Evolutionary conservation across 1,140 invertebrate genomes (phyloP).

Genomic region (Plodia interpunctella): DNA sequence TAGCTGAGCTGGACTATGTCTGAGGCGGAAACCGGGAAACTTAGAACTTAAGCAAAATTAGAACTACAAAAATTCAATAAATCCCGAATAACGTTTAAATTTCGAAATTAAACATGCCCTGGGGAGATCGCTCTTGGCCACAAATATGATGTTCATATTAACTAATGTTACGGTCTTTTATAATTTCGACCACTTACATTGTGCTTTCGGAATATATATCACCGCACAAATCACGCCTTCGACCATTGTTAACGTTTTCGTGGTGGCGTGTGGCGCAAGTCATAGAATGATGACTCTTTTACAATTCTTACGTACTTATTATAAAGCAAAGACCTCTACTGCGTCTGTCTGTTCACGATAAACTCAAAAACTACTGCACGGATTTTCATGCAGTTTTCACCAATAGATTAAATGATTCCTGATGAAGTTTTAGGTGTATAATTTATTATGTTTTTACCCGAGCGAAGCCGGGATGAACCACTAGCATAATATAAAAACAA

Average conservation of each 20-base stretch:
- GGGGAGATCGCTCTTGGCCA: constrained; percentile 47
- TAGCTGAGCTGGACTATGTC: too few relatives aligned
- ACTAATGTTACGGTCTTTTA: constrained; percentile 60
- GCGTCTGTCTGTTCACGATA: too few relatives aligned
- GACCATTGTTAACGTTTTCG: constrained; percentile 57
- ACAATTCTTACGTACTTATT: too few relatives aligned
- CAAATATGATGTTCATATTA: constrained; percentile 66
- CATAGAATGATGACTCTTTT: constrained; percentile 15
- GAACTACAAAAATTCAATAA: not conserved
- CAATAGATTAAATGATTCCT: too few relatives aligned
- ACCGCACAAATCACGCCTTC: constrained; percentile 60
- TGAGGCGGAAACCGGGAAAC: too few relatives aligned
- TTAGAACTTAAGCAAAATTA: not conserved
- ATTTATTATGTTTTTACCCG: too few relatives aligned
- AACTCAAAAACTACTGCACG: too few relatives aligned
- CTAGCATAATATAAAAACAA: too few relatives aligned
- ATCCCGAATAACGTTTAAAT: not conserved
- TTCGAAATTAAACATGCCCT: constrained; percentile 11
- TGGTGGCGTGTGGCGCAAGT: constrained; percentile 21
- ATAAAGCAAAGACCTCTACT: too few relatives aligned
- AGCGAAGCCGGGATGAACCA: too few relatives aligned
- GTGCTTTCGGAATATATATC: constrained; percentile 64
- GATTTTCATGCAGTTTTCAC: too few relatives aligned
- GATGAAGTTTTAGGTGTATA: too few relatives aligned
- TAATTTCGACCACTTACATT: constrained; percentile 58